These are phyloP conservation scores for Ramazzottius varieornatus DNA, from an alignment of 2,888 invertebrate species.

Conservation along the genomic window DNA sequence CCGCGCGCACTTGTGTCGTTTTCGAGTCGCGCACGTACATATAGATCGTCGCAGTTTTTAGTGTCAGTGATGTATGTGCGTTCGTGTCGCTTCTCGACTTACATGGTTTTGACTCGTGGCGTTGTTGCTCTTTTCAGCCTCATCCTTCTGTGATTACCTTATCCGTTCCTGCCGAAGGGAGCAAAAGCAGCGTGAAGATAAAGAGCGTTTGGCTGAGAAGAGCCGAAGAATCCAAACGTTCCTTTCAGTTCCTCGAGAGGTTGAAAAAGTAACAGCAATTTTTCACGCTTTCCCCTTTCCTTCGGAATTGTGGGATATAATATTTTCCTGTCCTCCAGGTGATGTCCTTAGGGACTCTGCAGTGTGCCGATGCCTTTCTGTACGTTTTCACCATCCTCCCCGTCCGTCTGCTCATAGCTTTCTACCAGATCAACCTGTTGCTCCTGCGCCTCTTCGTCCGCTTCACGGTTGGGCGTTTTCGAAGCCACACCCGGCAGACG, in stretches of 20 bases:
- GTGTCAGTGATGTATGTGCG: no score
- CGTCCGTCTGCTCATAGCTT: conserved; percentile 57
- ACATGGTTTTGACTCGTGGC: no score
- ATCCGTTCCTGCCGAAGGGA: not conserved
- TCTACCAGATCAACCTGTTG: conserved; percentile 38
- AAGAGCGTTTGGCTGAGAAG: not conserved
- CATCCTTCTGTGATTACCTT: not conserved
- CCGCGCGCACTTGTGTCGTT: no score
- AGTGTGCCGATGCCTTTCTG: conserved; percentile 82
- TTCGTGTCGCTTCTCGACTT: no score
- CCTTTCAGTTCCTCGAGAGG: not conserved
- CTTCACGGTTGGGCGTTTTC: not conserved
- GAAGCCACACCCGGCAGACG: not conserved
- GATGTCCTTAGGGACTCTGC: conserved; percentile 10
- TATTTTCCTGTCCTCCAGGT: not conserved
- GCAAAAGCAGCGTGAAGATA: not conserved
- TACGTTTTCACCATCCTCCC: conserved; percentile 94
- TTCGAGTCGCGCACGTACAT: no score
- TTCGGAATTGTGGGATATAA: not conserved
- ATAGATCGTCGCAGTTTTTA: no score
- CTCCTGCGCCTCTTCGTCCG: not conserved
- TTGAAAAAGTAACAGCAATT: not conserved
- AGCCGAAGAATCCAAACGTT: not conserved
- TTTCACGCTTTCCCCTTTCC: not conserved
- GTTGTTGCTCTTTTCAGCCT: not conserved